Conservation (phyloP, 2,113 vertebrate genomes). For the Stigmatopora argus region DNA sequence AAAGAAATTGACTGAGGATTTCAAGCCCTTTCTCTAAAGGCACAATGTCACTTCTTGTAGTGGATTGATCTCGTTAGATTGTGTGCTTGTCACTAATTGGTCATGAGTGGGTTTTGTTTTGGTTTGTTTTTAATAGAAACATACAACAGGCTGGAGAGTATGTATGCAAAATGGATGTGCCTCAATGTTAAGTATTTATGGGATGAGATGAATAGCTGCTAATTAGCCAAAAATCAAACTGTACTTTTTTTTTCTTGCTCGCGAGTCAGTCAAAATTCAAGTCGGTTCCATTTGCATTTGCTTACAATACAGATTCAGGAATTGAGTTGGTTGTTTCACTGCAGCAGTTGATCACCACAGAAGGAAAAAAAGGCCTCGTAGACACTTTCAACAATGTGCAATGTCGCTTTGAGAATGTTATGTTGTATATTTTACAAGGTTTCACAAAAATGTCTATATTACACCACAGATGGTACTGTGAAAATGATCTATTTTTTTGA, state of each 20-base stretch:
- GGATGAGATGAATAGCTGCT: not conserved
- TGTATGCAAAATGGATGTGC: not conserved
- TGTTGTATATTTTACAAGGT: constrained; percentile 32
- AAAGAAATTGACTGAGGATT: not conserved
- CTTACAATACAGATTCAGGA: not conserved
- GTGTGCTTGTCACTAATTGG: not conserved
- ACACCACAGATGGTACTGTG: constrained; percentile 48
- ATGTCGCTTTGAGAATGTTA: constrained; percentile 67
- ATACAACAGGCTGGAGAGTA: not conserved
- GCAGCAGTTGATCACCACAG: not conserved
- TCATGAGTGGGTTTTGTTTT: not conserved
- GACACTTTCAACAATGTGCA: constrained; percentile 63
- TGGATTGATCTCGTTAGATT: not conserved
- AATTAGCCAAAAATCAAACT: not conserved
- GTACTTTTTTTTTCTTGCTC: not conserved
- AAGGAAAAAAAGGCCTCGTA: constrained; percentile 25
- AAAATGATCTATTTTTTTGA: constrained; percentile 65
- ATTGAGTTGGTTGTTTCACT: not conserved
- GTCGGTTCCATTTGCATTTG: not conserved
- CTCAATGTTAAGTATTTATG: not conserved
- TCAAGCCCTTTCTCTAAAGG: not conserved
- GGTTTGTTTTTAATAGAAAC: not conserved
- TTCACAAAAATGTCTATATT: constrained; percentile 46
- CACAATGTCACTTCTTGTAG: not conserved
- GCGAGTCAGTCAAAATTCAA: constrained; percentile 1